Evolutionary conservation across 2,113 vertebrate genomes (phyloP).

Genomic region (Apodemus sylvaticus): DNA sequence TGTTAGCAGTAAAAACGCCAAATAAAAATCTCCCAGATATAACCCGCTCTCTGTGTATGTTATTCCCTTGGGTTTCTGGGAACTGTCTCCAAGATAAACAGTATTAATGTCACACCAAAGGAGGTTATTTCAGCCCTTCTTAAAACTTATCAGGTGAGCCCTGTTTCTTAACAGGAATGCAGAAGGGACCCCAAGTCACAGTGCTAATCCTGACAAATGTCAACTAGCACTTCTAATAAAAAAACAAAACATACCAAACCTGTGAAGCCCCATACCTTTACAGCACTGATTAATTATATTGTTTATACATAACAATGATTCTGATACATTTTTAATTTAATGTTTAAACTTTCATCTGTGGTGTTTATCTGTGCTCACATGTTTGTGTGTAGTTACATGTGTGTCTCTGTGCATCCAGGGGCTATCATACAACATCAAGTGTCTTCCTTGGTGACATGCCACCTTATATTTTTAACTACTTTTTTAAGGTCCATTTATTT

Average conservation of each 20-base stretch:
- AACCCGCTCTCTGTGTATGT: constrained; percentile 51
- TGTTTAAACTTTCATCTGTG: not conserved
- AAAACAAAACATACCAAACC: constrained; percentile 25
- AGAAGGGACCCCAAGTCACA: not conserved
- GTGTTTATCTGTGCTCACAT: not conserved
- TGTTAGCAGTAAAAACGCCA: constrained; percentile 80
- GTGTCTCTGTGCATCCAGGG: not conserved
- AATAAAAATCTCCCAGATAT: constrained; percentile 73
- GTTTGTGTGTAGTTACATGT: not conserved
- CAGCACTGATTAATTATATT: not conserved
- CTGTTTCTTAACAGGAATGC: constrained; percentile 30
- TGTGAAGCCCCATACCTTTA: constrained; percentile 2
- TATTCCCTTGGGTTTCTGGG: constrained; percentile 72
- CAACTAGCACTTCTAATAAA: constrained; percentile 4
- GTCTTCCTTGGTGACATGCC: not conserved
- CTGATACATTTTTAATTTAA: not conserved
- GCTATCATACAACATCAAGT: not conserved
- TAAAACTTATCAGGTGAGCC: constrained; percentile 57
- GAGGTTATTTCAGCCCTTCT: constrained; percentile 8
- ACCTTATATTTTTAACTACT: not conserved
- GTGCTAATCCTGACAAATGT: not conserved
- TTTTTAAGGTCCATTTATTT: not conserved
- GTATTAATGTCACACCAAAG: constrained; percentile 35
- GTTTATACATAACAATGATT: constrained; percentile 18
- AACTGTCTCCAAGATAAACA: constrained; percentile 74